phyloP scores from a whole-genome alignment of 2,113 vertebrate genomes.

The Periophthalmus modestus region DNA sequence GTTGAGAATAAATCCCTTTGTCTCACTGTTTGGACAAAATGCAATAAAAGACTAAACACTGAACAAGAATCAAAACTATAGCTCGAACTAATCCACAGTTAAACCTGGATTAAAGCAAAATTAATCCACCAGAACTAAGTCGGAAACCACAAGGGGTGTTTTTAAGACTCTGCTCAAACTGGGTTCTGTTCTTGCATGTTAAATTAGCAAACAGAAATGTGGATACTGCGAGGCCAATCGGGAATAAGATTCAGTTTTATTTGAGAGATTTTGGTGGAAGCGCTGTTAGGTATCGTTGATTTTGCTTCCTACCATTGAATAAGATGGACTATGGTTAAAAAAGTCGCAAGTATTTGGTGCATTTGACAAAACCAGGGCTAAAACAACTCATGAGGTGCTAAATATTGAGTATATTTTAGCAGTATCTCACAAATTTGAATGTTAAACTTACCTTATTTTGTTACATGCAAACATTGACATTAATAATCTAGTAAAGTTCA shows the following conservation, averaged over 20 bases:
- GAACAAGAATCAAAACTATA: conserved; percentile 1
- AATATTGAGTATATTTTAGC: not conserved
- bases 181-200: not conserved
- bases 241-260: not conserved
- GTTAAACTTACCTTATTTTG: not conserved
- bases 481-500: not conserved
- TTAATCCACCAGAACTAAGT: conserved; percentile 5
- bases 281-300: not conserved
- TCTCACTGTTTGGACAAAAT: not conserved
- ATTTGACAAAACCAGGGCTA: too few species aligned
- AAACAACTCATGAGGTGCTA: not conserved
- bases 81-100: not conserved
- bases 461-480: not conserved
- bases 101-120: conserved; percentile 5
- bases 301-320: too few species aligned
- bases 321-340: too few species aligned
- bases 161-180: not conserved
- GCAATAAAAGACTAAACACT: not conserved
- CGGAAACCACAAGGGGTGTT: not conserved
- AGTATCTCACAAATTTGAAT: not conserved
- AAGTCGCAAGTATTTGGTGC: too few species aligned
- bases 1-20: not conserved
- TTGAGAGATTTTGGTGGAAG: too few species aligned
- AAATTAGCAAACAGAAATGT: not conserved
- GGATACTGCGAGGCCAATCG: not conserved